Evolutionary conservation across 1,140 invertebrate species (phyloP), one percentile per base, ranked within the genome.

Genomic region (Bombus balteatus): DNA sequence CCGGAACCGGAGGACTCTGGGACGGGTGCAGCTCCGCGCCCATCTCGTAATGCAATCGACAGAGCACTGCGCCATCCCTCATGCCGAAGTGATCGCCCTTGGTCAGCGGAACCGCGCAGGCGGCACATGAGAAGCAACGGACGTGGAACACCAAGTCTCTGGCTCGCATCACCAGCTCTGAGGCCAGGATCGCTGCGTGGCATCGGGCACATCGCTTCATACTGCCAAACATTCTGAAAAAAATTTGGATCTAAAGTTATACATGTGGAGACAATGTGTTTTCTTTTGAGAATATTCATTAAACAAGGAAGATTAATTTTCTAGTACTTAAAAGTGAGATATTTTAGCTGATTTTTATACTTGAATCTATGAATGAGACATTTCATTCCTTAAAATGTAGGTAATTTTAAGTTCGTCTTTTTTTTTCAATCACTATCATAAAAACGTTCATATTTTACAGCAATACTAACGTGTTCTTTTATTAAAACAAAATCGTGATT

Each of bases 31-130:
- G 93, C 28, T 96, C 96, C 53, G 96, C 96, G n/a, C 96, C 95
- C 93, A 97, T 97, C 91, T 98, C 97, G 95, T 98, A 98, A 95
- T 98, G 98, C 82, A 97, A 95, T 91, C 98, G 97, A 95, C 98
- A 98, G 90, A 97, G 97, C 43, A 98, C 97, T 53, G 97, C 96
- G 22, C 97, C 97, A 90, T 98, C 97, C 85, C 98, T 96, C 96
- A 98, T 98, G 62, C 98, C 98, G 95, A 99, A 99, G 89, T 99
- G 98, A 94, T 99, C 99, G 32, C 99, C 98, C 94, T 98, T 98
- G 68, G 97, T 98, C 71, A 98, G 95, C 5, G 97, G 97, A 28
- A 97, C 96, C 93, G 97, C 97, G 95, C 99, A 99, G n/a, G 98
- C 97, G 28, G 98, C 97, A 94, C 99, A 99, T 12, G 97, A 98